phyloP scores from a whole-genome alignment of 2,113 vertebrate species.

The Peromyscus leucopus region DNA sequence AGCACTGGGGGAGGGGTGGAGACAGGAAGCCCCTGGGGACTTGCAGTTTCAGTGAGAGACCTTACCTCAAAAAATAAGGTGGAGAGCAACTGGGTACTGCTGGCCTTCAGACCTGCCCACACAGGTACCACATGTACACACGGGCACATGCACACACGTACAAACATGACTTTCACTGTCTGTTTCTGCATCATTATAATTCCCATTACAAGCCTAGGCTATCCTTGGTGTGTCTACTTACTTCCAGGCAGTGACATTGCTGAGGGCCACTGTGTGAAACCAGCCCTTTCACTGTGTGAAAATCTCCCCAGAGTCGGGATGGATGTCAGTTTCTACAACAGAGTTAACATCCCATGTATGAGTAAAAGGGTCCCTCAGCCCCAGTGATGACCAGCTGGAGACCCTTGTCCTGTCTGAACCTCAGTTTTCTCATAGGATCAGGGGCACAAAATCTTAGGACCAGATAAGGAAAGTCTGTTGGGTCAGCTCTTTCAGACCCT shows the following conservation, averaged over 20 bases:
- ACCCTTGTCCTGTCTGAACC: neutral
- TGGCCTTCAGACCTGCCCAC: neutral
- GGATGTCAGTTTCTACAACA: too few species aligned
- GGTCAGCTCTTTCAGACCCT: neutral
- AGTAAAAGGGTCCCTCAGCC: neutral
- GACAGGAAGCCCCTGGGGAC: neutral
- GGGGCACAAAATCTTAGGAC: neutral
- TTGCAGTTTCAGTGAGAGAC: neutral
- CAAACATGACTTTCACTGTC: fast-evolving
- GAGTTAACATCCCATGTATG: too few species aligned
- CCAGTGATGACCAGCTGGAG: neutral
- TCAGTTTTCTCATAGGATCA: neutral
- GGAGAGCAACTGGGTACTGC: neutral
- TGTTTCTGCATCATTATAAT: neutral
- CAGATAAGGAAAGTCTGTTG: neutral
- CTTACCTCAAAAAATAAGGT: neutral
- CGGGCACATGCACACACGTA: neutral
- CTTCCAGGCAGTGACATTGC: neutral
- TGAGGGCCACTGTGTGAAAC: fast-evolving
- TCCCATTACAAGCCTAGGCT: neutral
- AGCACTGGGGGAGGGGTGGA: neutral
- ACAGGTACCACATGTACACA: too few species aligned
- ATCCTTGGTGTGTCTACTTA: neutral
- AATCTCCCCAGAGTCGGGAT: too few species aligned
- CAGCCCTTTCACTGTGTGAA: neutral